A percentile compares a stretch with the other conserved stretches of the same genome.
phyloP scores from a whole-genome alignment of 2,797 vertebrate genomes.

The Enteromius argenteus region DNA sequence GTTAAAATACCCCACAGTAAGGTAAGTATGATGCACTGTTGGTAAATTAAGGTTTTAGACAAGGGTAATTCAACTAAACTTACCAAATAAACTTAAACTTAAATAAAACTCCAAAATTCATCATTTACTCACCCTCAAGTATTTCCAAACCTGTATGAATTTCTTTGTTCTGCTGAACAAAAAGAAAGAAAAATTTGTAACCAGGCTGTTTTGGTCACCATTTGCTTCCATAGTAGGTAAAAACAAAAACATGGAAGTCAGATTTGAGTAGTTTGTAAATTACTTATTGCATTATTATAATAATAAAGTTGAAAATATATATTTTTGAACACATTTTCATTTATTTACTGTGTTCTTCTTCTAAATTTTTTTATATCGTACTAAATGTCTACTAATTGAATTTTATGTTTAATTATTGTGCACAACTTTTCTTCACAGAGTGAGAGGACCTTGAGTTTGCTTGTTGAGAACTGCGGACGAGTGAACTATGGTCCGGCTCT shows the following conservation, averaged over 20 bases:
- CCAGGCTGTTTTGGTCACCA: too few species aligned
- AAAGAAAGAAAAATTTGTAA: too few species aligned
- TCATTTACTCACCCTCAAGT: too few species aligned
- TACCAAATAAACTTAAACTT: background rate
- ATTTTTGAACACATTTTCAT: background rate
- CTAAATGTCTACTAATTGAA: background rate
- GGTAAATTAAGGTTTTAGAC: background rate
- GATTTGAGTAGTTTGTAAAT: background rate
- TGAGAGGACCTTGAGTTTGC: slow-evolving; percentile 80
- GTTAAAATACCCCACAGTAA: slow-evolving; percentile 80
- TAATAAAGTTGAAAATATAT: background rate
- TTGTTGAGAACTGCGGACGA: slow-evolving; percentile 92
- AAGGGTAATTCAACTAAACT: background rate
- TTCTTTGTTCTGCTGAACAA: too few species aligned
- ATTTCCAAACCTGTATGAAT: too few species aligned
- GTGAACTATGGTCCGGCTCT: slow-evolving; percentile 90
- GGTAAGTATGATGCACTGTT: slow-evolving; percentile 71
- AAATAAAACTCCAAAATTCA: too few species aligned
- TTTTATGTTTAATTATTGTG: background rate
- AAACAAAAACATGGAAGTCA: too few species aligned
- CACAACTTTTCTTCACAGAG: slow-evolving; percentile 73
- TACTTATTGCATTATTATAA: background rate
- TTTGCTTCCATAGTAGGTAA: too few species aligned
- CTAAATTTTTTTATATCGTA: too few species aligned
- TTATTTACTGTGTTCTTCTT: background rate